Evolutionary conservation across 1,140 invertebrate genomes (phyloP), one percentile per base, ranked within the genome.

Genomic region (Zaprionus africanus): DNA sequence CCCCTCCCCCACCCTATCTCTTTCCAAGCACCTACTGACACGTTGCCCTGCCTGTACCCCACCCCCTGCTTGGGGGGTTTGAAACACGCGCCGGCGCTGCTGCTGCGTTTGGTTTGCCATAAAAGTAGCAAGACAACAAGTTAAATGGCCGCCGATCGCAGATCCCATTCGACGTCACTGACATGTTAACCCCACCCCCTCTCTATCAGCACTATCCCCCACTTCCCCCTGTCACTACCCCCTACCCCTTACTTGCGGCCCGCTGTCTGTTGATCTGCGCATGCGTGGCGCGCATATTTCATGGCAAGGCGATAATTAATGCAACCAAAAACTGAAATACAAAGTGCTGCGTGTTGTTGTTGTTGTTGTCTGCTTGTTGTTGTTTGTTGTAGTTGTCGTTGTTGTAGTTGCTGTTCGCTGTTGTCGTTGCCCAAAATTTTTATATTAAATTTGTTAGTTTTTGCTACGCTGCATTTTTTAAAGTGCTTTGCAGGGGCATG

Each of bases 221-320:
- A 5, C 76, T 41, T 22, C 5, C 22, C n/a, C 24, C 43, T 56
- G 9, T 9, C 17, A 17, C 46, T 13, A 28, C n/a, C 36, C 24
- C 19, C 28, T 53, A 2, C 22, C 1, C 22, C 22, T 22, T 24
- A 17, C 49, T 12, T 34, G 17, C 51, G 34, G 22, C 24, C 58
- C 17, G 28, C 41, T 26, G 49, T 54, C 46, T 38, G 43, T 22
- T 58, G 80, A 70, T 86, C 81, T 90, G 81, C 56, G 85, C 85
- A 85, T 90, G 85, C 81, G 76, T 88, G 85, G 81, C 79, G 79
- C 85, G 82, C 86, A 90, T 90, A 90, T 90, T 90, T 90, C 85
- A 90, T 90, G 85, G 85, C 85, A 80, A 85, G 85, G 85, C 86
- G 85, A 90, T 90, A 90, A 90, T 90, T 90, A 90, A 90, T 90